Evolutionary conservation across 2,113 vertebrate species (phyloP).

Genomic region (Dicaeum eximium): DNA sequence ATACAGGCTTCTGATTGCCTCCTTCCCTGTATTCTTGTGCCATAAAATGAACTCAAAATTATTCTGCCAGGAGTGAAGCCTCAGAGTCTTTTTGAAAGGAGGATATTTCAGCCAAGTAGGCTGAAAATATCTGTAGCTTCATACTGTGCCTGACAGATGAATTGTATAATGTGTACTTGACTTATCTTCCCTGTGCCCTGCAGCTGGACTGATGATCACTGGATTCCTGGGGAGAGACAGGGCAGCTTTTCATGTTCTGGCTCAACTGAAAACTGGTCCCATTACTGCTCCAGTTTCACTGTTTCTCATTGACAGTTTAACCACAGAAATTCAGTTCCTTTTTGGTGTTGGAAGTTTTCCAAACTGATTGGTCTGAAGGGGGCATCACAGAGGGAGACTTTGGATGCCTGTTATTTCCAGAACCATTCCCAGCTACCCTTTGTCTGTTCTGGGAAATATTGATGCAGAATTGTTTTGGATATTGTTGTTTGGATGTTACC

Average conservation of each 20-base stretch:
- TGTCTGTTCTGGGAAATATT: neutral
- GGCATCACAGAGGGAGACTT: neutral
- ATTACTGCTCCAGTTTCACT: neutral
- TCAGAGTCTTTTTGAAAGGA: neutral
- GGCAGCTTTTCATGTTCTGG: neutral
- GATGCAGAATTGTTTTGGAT: neutral
- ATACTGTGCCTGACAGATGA: neutral
- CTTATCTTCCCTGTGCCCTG: neutral
- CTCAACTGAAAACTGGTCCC: neutral
- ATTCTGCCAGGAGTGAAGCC: neutral
- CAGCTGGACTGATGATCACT: neutral
- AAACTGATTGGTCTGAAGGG: neutral
- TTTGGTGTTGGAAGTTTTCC: neutral
- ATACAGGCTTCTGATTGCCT: neutral
- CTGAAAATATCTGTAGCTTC: neutral
- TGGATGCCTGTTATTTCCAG: neutral
- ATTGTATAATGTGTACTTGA: neutral
- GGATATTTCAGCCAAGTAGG: neutral
- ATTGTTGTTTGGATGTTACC: neutral
- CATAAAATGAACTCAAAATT: neutral
- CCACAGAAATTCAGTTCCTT: neutral
- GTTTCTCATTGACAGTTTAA: neutral
- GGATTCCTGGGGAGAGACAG: neutral
- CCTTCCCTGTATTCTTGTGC: neutral
- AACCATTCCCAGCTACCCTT: neutral